Conservation (phyloP, 2,797 vertebrate species). For the Acrossocheilus wenchowensis region DNA sequence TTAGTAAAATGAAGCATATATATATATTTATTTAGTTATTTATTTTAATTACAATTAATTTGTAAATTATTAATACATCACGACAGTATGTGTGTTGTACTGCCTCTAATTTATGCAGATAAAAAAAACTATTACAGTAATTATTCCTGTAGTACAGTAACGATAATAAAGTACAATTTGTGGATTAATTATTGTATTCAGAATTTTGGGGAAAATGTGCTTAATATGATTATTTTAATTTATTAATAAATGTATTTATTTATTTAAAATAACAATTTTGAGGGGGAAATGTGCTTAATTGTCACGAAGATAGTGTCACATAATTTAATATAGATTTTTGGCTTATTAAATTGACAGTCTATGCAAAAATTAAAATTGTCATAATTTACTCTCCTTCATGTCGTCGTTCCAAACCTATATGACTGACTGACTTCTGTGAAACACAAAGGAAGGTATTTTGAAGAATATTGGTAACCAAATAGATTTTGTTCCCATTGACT, state of each 20-base stretch:
- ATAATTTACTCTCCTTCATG: not conserved
- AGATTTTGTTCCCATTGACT: not conserved
- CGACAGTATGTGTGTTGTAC: no score
- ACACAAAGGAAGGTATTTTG: not conserved
- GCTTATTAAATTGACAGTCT: not conserved
- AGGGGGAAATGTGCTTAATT: not conserved
- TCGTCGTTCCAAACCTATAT: not conserved
- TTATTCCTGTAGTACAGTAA: no score
- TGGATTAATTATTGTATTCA: no score
- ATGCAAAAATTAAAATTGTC: not conserved
- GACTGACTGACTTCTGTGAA: not conserved
- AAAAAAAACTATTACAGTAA: no score
- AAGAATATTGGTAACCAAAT: not conserved
- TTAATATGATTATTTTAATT: not conserved
- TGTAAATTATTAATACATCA: no score
- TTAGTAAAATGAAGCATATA: no score
- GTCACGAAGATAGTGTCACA: not conserved
- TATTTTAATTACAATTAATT: no score
- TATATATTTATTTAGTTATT: no score
- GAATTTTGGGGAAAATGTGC: not conserved
- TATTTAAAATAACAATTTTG: not conserved
- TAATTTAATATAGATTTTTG: conserved; percentile 4
- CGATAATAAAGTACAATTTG: no score
- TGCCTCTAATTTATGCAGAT: no score
- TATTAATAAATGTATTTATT: not conserved